phyloP scores from a whole-genome alignment of 1,140 invertebrate genomes.

The Medauroidea extradentata region DNA sequence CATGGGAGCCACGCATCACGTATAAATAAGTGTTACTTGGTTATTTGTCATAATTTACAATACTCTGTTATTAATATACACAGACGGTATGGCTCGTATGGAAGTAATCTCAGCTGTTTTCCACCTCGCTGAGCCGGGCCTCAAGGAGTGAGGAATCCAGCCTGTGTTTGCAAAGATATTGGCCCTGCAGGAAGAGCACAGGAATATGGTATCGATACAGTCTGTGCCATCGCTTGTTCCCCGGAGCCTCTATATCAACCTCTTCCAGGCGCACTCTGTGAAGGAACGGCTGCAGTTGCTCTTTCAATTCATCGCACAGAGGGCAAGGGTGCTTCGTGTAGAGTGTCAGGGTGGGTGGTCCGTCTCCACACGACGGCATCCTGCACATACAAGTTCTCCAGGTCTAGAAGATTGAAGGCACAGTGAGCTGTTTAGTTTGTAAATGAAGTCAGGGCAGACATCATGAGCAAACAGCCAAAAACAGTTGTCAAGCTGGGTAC shows the following conservation, averaged over 20 bases:
- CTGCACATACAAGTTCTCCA: conserved; percentile 82
- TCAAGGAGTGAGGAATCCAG: conserved; percentile 45
- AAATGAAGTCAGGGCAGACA: too few relatives aligned
- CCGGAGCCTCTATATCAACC: conserved; percentile 68
- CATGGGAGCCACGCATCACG: too few relatives aligned
- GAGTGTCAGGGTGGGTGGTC: conserved; percentile 59
- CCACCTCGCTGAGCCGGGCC: not conserved
- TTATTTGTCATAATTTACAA: too few relatives aligned
- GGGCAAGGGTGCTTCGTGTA: conserved; percentile 78
- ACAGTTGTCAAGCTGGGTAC: too few relatives aligned
- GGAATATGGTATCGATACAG: conserved; percentile 84
- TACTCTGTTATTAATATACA: too few relatives aligned
- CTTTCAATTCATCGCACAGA: conserved; percentile 75
- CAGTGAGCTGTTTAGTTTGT: too few relatives aligned
- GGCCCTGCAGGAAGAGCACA: conserved; percentile 76
- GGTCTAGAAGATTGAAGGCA: too few relatives aligned
- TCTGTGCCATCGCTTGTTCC: conserved; percentile 65
- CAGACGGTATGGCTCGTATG: too few relatives aligned
- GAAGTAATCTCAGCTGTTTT: not conserved
- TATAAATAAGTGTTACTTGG: too few relatives aligned
- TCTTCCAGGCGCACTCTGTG: conserved; percentile 59
- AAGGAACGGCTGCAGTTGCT: conserved; percentile 57
- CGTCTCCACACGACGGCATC: not conserved
- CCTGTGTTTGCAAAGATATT: conserved; percentile 79
- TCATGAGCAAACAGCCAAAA: too few relatives aligned